Evolutionary conservation across 2,888 invertebrate species (phyloP), one percentile per base, ranked within the genome.

Genomic region (Lypha dubia): DNA sequence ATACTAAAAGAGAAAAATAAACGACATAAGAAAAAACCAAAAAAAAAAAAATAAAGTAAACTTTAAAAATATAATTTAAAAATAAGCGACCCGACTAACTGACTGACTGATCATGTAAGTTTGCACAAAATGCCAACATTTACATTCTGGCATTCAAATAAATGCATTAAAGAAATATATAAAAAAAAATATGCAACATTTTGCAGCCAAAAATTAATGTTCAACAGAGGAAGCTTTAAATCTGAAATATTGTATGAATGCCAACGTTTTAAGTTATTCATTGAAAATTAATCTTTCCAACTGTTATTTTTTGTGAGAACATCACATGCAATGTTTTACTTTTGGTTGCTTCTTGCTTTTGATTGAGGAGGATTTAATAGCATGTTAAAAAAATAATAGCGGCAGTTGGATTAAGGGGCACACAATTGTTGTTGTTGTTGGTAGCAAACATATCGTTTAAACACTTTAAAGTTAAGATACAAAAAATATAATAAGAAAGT

Each of bases 1-100:
- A 73, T 77, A 82, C 68, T 77, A 84, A 86, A 62, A 84, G 41
- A 63, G 82, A 56, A 73, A 63, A 63, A 81, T n/a, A 82, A 84
- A 46, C 75, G 62, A 51, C 58, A 17, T 17, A 3, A 71, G 58
- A 35, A 32, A 62, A 20, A 13, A 67, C 7, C 17, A 32, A 32
- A 62, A 38, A 38, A n/a, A n/a, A n/a, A n/a, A n/a, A n/a, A n/a
- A n/a, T n/a, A 62, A 22, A 20, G n/a, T 20, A 22, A 62, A 20
- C 7, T 53, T 67, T 62, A 35, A 68, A n/a, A 62, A 68, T 74
- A 79, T 76, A 85, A 71, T 49, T 71, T 63, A 75, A 79, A 22
- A 49, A 20, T 35, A 35, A 53, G 20, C 60, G 24, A 49, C 49
- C 8, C 15, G 20, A 35, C 28, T 41, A n/a, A 51, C 51, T 2